Evolutionary conservation across 2,797 vertebrate genomes (phyloP).

Genomic region (Phoebastria nigripes): DNA sequence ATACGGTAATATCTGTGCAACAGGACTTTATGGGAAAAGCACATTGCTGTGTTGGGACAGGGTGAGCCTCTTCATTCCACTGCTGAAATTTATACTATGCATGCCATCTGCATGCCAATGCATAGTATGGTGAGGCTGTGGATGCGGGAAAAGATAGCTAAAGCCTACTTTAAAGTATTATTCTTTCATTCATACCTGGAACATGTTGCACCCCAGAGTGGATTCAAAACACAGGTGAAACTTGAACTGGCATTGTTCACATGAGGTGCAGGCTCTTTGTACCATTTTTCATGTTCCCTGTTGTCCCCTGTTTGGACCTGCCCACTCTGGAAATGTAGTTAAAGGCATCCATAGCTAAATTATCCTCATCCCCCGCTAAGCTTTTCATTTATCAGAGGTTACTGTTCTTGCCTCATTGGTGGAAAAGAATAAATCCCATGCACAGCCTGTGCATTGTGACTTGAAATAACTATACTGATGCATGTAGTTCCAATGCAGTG

Average conservation of each 20-base stretch:
- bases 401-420: neutral
- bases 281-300: fast-evolving
- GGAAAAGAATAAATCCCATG: neutral
- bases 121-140: neutral
- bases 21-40: neutral
- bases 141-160: neutral
- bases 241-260: neutral
- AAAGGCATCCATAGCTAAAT: neutral
- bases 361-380: neutral
- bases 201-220: neutral
- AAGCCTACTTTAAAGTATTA: neutral
- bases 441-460: neutral
- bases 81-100: neutral
- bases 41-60: neutral
- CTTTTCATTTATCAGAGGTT: neutral
- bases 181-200: neutral
- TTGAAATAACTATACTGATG: neutral
- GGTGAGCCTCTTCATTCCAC: neutral
- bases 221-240: neutral
- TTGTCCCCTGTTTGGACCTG: neutral
- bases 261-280: neutral
- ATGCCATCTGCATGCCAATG: neutral
- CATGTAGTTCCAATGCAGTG: neutral
- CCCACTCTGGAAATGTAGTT: neutral
- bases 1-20: neutral